These are phyloP conservation scores for Periophthalmus modestus DNA, from an alignment of 2,113 vertebrate genomes.

Conservation along the genomic window DNA sequence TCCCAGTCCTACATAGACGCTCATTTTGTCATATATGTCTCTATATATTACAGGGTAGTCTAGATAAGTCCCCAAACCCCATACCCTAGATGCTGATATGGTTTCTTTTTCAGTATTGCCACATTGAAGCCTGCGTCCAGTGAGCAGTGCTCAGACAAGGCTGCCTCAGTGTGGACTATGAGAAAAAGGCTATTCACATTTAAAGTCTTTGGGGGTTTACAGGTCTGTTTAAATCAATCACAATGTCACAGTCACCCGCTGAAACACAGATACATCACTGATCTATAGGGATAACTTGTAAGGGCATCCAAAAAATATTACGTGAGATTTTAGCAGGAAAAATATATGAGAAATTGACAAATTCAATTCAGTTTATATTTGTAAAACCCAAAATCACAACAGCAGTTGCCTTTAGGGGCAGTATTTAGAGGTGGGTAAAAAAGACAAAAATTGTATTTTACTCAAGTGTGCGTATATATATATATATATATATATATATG, in stretches of 20 bases:
- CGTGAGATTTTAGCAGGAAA: no score
- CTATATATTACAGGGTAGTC: not conserved
- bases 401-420: no score
- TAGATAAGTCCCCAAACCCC: slow-evolving; percentile 16
- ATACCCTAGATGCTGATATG: slow-evolving; percentile 33
- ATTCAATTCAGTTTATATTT: no score
- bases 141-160: slow-evolving; percentile 68
- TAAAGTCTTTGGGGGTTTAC: slow-evolving; percentile 60
- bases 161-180: slow-evolving; percentile 70
- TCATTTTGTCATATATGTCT: not conserved
- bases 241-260: slow-evolving; percentile 57
- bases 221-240: slow-evolving; percentile 63
- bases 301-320: no score
- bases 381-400: no score
- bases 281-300: no score
- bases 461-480: no score
- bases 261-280: no score
- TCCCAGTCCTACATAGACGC: slow-evolving; percentile 1
- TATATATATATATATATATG: no score
- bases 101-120: slow-evolving; percentile 61
- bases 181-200: slow-evolving; percentile 77
- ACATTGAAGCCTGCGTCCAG: slow-evolving; percentile 69
- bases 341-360: no score
- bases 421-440: not conserved
- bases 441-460: no score